Percentiles rank a stretch among this genome's conserved stretches.
Evolutionary conservation across 1,140 invertebrate genomes (phyloP).

Genomic region (Drosophila virilis): DNA sequence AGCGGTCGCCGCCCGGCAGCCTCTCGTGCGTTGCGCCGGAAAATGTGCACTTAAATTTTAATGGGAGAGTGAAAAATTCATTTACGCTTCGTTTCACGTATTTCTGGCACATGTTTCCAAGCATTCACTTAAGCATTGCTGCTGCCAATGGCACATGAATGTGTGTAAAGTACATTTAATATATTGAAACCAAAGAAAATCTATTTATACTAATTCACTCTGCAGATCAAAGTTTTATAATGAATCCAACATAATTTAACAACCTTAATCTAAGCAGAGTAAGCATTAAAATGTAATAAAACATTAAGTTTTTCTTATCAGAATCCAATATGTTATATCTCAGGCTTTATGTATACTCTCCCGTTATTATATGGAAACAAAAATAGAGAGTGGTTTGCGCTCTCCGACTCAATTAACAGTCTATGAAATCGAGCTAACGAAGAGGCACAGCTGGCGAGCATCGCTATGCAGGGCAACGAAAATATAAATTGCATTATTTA

Average conservation of each 20-base stretch:
- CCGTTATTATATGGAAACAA: no score
- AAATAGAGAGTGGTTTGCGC: background rate
- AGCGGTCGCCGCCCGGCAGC: constrained; percentile 29
- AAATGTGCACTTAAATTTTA: constrained; percentile 83
- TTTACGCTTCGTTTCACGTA: constrained; percentile 78
- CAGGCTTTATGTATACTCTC: no score
- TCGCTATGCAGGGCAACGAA: background rate
- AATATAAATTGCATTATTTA: constrained; percentile 68
- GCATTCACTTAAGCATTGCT: constrained; percentile 42
- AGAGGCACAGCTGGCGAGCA: background rate
- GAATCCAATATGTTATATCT: no score
- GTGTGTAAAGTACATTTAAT: constrained; percentile 10
- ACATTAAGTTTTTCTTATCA: no score
- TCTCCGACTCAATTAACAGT: background rate
- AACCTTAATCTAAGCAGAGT: no score
- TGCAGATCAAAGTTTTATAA: no score
- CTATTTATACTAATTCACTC: background rate
- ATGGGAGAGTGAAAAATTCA: constrained; percentile 83
- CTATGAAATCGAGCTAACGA: no score
- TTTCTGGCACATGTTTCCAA: constrained; percentile 69
- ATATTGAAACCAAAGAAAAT: background rate
- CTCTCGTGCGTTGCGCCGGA: constrained; percentile 76
- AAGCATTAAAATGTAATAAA: no score
- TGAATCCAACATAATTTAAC: no score
- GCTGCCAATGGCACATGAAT: background rate